These are phyloP conservation scores for Cantharis rufa DNA, from an alignment of 2,888 invertebrate genomes.

Conservation along the genomic window DNA sequence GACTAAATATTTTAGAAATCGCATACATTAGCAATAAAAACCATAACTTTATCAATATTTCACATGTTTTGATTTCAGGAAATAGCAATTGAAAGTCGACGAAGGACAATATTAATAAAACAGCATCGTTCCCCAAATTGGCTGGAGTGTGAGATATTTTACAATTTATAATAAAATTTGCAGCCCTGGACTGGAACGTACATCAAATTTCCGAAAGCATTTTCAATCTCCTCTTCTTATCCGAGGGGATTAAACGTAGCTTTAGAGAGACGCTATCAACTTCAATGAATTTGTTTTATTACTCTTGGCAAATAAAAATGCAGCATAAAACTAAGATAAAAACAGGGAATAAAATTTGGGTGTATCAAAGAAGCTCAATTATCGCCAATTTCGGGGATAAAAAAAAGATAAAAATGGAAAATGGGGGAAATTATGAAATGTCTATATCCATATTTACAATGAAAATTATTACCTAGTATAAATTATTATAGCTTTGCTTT, in stretches of 20 bases:
- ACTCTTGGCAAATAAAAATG: background rate
- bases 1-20: background rate
- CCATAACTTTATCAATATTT: background rate
- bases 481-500: too few species aligned
- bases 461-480: too few species aligned
- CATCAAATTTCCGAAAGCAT: background rate
- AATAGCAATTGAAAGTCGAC: background rate
- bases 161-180: background rate
- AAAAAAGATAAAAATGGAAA: too few species aligned
- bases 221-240: background rate
- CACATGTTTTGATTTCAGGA: background rate
- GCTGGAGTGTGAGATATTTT: background rate
- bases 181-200: background rate
- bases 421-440: too few species aligned
- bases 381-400: background rate
- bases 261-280: background rate
- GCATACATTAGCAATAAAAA: background rate
- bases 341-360: background rate
- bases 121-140: background rate
- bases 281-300: background rate
- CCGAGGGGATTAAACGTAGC: background rate
- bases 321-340: background rate
- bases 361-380: background rate
- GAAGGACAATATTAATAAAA: background rate
- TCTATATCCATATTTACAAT: too few species aligned